These are phyloP conservation scores for Hassar affinis DNA, from an alignment of 2,113 vertebrate species.

Conservation along the genomic window DNA sequence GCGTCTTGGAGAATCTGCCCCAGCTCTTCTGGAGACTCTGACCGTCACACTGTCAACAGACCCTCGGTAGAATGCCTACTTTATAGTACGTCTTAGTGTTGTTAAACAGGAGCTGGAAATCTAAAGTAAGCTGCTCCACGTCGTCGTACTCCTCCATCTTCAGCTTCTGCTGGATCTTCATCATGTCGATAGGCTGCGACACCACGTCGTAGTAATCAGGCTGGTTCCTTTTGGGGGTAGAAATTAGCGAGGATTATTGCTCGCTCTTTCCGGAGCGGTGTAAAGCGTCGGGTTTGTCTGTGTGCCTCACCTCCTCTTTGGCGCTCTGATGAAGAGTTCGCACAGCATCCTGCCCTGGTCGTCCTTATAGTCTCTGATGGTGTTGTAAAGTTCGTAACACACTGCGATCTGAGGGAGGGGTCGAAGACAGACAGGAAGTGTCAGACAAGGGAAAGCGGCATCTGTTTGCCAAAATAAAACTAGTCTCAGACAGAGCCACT, in stretches of 20 bases:
- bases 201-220: conserved; percentile 98
- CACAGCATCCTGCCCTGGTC: conserved; percentile 95
- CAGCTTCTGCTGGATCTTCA: conserved; percentile 98
- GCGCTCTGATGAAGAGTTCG: conserved; percentile 95
- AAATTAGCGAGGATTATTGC: not conserved
- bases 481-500: no score
- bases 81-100: conserved; percentile 97
- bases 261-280: no score
- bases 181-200: conserved; percentile 97
- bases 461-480: not conserved
- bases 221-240: conserved; percentile 80
- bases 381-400: conserved; percentile 97
- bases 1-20: no score
- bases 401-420: conserved; percentile 86
- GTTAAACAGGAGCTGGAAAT: conserved; percentile 95
- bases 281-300: not conserved
- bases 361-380: conserved; percentile 96
- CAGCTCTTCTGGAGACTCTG: no score
- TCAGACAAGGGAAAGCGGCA: conserved; percentile 36
- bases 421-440: not conserved
- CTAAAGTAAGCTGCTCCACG: conserved; percentile 88
- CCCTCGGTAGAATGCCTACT: no score
- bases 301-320: conserved; percentile 85
- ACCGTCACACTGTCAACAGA: no score
- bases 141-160: conserved; percentile 99